A percentile compares a stretch with the other conserved stretches of the same genome.
phyloP scores from a whole-genome alignment of 2,113 vertebrate species.

The Elanus axillaris region DNA sequence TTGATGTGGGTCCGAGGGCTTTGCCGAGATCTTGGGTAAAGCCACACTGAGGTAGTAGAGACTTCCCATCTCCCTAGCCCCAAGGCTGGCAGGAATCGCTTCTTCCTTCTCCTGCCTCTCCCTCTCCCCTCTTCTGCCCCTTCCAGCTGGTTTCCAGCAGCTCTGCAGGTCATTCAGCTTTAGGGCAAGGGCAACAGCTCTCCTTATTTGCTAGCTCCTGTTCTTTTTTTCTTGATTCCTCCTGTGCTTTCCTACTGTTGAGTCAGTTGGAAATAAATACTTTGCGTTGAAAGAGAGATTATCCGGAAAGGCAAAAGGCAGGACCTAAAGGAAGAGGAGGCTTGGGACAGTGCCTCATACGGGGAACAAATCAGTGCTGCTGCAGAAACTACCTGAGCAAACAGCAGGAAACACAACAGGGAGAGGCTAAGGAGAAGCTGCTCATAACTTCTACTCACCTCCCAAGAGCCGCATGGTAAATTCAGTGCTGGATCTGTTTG shows the following conservation, averaged over 20 bases:
- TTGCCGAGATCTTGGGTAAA: not conserved
- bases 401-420: conserved; percentile 55
- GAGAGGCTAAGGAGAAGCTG: conserved; percentile 56
- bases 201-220: not conserved
- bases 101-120: not conserved
- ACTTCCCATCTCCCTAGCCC: not conserved
- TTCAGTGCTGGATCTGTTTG: not conserved
- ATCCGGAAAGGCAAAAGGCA: not conserved
- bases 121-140: not conserved
- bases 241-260: not conserved
- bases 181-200: not conserved
- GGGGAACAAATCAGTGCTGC: conserved; percentile 42
- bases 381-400: conserved; percentile 68
- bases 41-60: rapidly evolving
- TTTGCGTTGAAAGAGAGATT: rapidly evolving
- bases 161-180: not conserved
- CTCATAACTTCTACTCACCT: not conserved
- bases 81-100: not conserved
- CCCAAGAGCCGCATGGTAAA: not conserved
- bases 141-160: not conserved
- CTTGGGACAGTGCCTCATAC: not conserved
- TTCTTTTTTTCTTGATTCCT: not conserved
- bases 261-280: not conserved
- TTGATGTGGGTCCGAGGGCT: not conserved
- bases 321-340: not conserved